Conservation (phyloP, 2,797 vertebrate species). For the Microctenopoma lineatum region DNA sequence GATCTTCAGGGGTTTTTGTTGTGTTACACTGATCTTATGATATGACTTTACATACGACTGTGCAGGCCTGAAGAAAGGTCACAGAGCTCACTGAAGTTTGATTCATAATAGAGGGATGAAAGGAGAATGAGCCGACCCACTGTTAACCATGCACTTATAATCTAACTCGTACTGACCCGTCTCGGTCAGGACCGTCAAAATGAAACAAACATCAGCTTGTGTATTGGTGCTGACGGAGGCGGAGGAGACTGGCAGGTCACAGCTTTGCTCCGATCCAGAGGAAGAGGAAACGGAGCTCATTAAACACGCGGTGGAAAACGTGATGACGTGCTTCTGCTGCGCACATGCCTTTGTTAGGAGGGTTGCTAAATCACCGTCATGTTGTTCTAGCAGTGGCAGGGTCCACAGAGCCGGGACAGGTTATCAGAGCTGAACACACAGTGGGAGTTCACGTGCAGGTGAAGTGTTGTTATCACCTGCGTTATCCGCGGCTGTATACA, state of each 20-base stretch:
- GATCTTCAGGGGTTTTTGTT: background rate
- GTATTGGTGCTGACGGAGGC: background rate
- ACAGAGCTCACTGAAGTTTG: background rate
- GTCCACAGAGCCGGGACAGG: slow-evolving; percentile 25
- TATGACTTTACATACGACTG: background rate
- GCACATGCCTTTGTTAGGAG: slow-evolving; percentile 18
- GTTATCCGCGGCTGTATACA: slow-evolving; percentile 39
- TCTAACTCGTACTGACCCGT: too few relatives aligned
- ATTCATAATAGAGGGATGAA: background rate
- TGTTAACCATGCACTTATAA: too few relatives aligned
- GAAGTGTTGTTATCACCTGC: slow-evolving; percentile 52
- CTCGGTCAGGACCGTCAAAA: too few relatives aligned
- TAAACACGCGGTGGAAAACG: slow-evolving; percentile 7
- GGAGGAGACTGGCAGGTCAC: background rate
- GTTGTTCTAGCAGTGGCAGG: slow-evolving; percentile 24
- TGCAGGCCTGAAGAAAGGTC: background rate
- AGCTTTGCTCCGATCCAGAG: background rate
- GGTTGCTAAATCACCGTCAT: slow-evolving; percentile 53
- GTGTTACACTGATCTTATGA: background rate
- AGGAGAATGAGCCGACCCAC: too few relatives aligned
- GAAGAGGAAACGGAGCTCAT: background rate
- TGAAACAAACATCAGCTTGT: background rate
- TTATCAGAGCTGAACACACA: slow-evolving; percentile 67
- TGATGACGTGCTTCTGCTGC: slow-evolving; percentile 11
- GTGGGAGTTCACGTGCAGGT: slow-evolving; percentile 71